A percentile compares a stretch with the other conserved stretches of the same genome.
Conservation (phyloP, 1,140 invertebrate species). For the Saccostrea glomerata region DNA sequence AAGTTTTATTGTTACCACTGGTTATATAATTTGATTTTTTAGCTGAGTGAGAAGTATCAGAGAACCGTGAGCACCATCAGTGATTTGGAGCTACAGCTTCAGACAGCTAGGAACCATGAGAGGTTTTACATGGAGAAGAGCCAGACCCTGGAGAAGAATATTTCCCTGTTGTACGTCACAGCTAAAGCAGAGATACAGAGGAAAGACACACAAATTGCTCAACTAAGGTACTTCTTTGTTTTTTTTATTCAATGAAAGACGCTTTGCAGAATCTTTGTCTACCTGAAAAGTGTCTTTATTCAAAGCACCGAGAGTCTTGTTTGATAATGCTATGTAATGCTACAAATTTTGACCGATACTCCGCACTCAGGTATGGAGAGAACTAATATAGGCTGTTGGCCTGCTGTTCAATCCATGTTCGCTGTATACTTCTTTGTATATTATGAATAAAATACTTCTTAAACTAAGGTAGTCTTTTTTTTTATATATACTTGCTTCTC, state of each 20-base stretch:
- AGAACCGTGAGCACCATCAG: background rate
- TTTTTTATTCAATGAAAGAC: background rate
- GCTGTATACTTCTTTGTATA: too few relatives aligned
- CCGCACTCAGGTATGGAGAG: too few relatives aligned
- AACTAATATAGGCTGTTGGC: too few relatives aligned
- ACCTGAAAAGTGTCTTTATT: background rate
- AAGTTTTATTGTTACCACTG: background rate
- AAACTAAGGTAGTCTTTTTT: too few relatives aligned
- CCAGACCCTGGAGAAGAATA: constrained; percentile 44
- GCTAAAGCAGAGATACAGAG: constrained; percentile 45
- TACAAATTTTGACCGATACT: too few relatives aligned
- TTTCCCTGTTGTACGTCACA: constrained; percentile 39
- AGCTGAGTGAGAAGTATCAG: background rate
- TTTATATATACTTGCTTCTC: too few relatives aligned
- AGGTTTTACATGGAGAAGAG: background rate
- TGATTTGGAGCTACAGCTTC: constrained; percentile 28
- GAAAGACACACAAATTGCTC: constrained; percentile 37
- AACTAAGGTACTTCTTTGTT: constrained; percentile 27
- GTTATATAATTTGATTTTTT: background rate
- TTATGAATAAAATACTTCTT: too few relatives aligned
- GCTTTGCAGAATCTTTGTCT: background rate
- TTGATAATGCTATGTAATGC: background rate
- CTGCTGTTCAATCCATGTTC: too few relatives aligned
- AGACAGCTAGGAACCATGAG: background rate
- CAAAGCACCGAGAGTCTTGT: background rate